These are phyloP conservation scores for Lycocorax pyrrhopterus DNA, from an alignment of 2,113 vertebrate species.

Conservation along the genomic window DNA sequence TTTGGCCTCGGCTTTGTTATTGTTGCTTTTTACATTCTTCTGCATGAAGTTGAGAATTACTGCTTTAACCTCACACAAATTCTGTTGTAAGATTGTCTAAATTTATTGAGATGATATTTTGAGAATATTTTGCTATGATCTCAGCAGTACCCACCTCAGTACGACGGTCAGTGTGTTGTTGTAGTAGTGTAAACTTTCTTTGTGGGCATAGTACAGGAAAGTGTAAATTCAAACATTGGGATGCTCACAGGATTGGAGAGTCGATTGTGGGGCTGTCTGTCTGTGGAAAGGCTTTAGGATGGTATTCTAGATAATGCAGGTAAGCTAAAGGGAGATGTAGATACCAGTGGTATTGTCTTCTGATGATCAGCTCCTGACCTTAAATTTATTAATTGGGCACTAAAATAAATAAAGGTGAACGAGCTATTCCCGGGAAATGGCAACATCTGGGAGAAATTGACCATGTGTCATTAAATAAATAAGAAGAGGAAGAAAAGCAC, in stretches of 20 bases:
- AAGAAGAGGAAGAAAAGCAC: neutral
- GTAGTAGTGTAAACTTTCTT: neutral
- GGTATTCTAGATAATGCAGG: neutral
- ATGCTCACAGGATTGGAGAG: neutral
- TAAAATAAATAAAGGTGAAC: neutral
- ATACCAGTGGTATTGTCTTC: neutral
- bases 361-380: neutral
- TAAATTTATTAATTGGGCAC: neutral
- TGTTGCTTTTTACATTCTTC: neutral
- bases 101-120: neutral
- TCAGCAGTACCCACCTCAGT: neutral
- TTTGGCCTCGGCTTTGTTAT: neutral
- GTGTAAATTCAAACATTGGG: neutral
- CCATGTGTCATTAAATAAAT: neutral
- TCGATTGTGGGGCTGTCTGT: rapidly evolving
- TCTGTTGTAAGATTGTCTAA: neutral
- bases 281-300: neutral
- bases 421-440: neutral
- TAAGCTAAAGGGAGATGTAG: neutral
- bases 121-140: neutral
- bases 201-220: neutral
- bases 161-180: neutral
- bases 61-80: neutral
- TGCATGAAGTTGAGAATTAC: neutral
- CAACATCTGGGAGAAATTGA: neutral